Conservation (phyloP, 2,113 vertebrate species). For the Phaethornis superciliosus region DNA sequence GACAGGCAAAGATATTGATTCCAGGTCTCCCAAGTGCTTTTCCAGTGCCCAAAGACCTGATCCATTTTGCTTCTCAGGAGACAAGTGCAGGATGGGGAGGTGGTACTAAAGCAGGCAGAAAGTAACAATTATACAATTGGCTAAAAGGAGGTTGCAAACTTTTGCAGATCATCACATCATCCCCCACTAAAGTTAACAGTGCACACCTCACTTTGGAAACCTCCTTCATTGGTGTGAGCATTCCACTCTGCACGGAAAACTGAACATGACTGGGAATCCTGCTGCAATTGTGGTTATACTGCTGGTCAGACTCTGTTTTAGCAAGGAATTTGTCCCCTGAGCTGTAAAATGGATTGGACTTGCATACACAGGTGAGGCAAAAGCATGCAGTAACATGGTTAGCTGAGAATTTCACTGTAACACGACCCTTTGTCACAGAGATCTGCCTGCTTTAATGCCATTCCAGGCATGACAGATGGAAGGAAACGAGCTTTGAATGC, state of each 20-base stretch:
- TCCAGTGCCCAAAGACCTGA: neutral
- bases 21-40: neutral
- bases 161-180: neutral
- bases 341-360: conserved; percentile 6
- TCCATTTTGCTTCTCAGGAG: neutral
- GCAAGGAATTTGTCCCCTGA: conserved; percentile 36
- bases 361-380: neutral
- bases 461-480: neutral
- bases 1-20: neutral
- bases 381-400: conserved; percentile 38
- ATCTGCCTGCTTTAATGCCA: neutral
- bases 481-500: neutral
- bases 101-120: neutral
- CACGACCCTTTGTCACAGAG: neutral
- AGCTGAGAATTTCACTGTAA: neutral
- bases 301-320: conserved; percentile 8
- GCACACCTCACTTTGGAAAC: neutral
- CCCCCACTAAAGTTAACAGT: neutral
- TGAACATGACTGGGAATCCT: neutral
- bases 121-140: neutral
- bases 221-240: neutral
- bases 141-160: neutral
- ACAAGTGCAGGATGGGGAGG: neutral
- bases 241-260: neutral
- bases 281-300: neutral